Percentiles rank a stretch among this genome's conserved stretches.
Evolutionary conservation across 2,888 invertebrate species (phyloP).

Genomic region (Lutraria lutraria): DNA sequence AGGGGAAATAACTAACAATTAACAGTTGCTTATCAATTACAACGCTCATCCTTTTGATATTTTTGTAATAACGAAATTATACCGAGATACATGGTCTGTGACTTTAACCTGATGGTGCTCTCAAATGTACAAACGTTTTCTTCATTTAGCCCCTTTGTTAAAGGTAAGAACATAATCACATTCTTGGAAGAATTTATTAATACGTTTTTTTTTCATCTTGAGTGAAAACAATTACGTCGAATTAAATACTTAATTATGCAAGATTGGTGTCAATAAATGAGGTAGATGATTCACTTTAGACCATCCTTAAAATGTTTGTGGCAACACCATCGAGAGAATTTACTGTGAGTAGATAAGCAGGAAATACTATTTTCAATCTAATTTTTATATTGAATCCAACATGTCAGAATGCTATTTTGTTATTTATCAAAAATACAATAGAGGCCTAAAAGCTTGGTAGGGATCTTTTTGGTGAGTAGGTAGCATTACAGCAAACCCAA

Average conservation of each 20-base stretch:
- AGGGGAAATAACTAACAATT: slow-evolving; percentile 2
- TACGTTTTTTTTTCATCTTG: not conserved
- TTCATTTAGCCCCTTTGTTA: not conserved
- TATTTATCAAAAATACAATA: too few relatives aligned
- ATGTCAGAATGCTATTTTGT: too few relatives aligned
- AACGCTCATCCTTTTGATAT: not conserved
- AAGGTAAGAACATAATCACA: not conserved
- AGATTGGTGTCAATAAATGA: not conserved
- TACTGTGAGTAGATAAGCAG: too few relatives aligned
- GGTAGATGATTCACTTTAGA: too few relatives aligned
- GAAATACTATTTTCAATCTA: too few relatives aligned
- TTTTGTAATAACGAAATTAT: slow-evolving; percentile 20
- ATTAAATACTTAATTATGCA: slow-evolving; percentile 5
- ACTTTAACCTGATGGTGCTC: not conserved
- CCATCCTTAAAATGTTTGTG: too few relatives aligned
- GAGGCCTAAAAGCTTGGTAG: too few relatives aligned
- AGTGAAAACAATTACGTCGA: not conserved
- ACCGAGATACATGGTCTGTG: not conserved
- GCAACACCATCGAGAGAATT: too few relatives aligned
- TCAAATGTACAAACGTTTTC: not conserved
- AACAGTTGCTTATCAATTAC: slow-evolving; percentile 20
- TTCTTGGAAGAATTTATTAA: not conserved
- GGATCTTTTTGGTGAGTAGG: too few relatives aligned
- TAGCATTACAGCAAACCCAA: too few relatives aligned
- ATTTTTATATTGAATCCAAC: too few relatives aligned